phyloP scores from a whole-genome alignment of 2,797 vertebrate genomes.

The Nasua narica region DNA sequence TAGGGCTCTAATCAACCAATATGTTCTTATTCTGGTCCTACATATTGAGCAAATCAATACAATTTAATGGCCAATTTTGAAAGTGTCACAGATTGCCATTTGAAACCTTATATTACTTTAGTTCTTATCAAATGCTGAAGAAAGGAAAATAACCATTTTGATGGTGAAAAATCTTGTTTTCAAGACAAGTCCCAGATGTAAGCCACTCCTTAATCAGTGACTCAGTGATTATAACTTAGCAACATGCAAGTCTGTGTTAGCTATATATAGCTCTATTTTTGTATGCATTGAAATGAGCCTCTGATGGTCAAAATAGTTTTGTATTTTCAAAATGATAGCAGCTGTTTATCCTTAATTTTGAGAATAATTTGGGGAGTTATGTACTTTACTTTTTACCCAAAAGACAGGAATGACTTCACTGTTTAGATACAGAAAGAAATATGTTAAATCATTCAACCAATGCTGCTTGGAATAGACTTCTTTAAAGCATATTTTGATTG shows the following conservation, averaged over 20 bases:
- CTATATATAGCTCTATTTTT: constrained; percentile 66
- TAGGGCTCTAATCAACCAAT: neutral
- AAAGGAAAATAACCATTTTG: constrained; percentile 47
- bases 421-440: constrained; percentile 66
- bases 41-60: neutral
- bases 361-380: constrained; percentile 57
- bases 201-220: constrained; percentile 68
- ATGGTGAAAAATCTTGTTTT: constrained; percentile 56
- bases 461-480: constrained; percentile 64
- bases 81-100: neutral
- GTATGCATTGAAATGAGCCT: constrained; percentile 56
- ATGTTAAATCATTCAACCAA: constrained; percentile 67
- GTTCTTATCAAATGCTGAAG: constrained; percentile 25
- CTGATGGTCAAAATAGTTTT: constrained; percentile 64
- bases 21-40: neutral
- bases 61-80: neutral
- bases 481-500: constrained; percentile 74
- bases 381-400: constrained; percentile 43
- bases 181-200: constrained; percentile 60
- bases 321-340: constrained; percentile 67
- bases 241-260: constrained; percentile 49
- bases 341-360: constrained; percentile 68
- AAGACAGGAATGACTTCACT: constrained; percentile 72
- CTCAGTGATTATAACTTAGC: constrained; percentile 71
- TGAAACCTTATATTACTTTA: constrained; percentile 17